Evolutionary conservation across 2,113 vertebrate species (phyloP).

Genomic region (Taurulus bubalis): DNA sequence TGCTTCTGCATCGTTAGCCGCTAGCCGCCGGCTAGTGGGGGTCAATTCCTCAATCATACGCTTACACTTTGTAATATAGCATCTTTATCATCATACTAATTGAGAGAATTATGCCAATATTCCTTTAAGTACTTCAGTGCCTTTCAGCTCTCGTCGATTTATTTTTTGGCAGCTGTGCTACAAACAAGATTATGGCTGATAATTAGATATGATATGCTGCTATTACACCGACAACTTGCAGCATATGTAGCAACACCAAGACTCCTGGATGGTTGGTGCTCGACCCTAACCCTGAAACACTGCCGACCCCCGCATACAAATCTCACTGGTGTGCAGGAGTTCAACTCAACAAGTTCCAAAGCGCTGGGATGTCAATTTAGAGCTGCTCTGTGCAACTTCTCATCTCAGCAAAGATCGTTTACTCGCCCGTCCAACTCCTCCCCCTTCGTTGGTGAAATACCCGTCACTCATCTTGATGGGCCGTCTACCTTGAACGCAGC

Average conservation of each 20-base stretch:
- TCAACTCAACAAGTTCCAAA: background rate
- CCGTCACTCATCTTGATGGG: conserved; percentile 36
- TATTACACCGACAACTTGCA: background rate
- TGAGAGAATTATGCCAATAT: conserved; percentile 19
- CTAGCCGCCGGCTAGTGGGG: too few relatives aligned
- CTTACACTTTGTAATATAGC: background rate
- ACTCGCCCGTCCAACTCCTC: background rate
- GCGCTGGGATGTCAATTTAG: background rate
- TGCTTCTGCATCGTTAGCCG: background rate
- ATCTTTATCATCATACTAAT: background rate
- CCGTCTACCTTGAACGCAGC: background rate
- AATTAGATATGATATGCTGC: background rate
- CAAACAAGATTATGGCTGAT: conserved; percentile 22
- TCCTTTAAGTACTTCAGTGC: conserved; percentile 19
- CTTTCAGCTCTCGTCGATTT: conserved; percentile 12
- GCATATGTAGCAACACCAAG: background rate
- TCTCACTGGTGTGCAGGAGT: background rate
- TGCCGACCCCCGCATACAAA: background rate
- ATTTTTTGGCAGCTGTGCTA: conserved; percentile 12
- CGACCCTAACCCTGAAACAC: background rate
- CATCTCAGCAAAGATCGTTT: background rate
- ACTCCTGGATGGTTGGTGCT: background rate
- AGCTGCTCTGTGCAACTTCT: background rate
- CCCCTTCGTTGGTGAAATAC: background rate
- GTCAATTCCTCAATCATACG: background rate